Base-by-base conservation (phyloP, 2,113 vertebrate species). In the Scomber colias region DNA sequence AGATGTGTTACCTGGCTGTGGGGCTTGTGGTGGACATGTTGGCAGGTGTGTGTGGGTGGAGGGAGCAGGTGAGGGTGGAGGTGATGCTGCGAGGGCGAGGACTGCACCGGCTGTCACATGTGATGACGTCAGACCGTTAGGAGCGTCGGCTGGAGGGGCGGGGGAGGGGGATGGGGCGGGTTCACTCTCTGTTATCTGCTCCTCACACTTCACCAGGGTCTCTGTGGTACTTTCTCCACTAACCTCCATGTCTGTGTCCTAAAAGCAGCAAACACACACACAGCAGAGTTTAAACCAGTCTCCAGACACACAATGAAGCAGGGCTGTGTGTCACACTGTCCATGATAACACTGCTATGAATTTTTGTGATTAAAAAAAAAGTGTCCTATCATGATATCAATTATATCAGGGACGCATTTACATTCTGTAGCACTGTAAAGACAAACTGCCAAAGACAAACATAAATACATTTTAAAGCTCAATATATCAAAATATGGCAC, bases 181-280 rank as follows among this genome's bases (percentile, higher is more conserved):
- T 54, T 48, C 46, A 1, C 10, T 17, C 57, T 77, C 65, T 5
- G 71, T 12, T 0, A 1, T 0, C 4, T 21, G 17, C 45, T 81
- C 72, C 0, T 75, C 63, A 44, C 44, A 31, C 16, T 68, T 35
- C 2, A 12, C 7, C 16, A 2, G 24, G 13, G 11, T 11, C 3
- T 5, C 17, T 17, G 56, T 1, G 0, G n/a, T 0, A 0, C 65
- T 40, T 65, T 71, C 77, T 2, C 67, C 3, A 13, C 6, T 8
- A 3, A 55, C 61, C 49, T 84, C 78, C 44, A 35, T 3, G 13
- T 61, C 31, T 2, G 54, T 31, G 10, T 75, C 77, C 90, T 92
- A 13, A 3, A 78, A 55, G 27, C 0, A 68, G 46, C 19, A 30
- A 31, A 46, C 27, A 83, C 19, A 30, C 27, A 46, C 27, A 83